Conservation (phyloP, 2,888 invertebrate genomes). For the Atethmia centrago region DNA sequence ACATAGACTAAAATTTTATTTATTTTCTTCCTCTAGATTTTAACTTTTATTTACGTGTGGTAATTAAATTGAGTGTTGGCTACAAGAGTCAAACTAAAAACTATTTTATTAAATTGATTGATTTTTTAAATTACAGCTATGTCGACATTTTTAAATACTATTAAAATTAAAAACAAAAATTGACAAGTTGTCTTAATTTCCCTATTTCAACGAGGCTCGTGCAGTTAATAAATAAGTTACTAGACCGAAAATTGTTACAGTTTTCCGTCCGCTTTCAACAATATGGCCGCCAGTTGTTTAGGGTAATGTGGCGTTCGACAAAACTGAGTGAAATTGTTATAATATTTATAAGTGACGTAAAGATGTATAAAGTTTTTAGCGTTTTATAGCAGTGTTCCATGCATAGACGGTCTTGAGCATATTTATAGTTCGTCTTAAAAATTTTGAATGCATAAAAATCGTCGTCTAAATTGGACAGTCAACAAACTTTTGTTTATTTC, state of each 20-base stretch:
- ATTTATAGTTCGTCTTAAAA: conserved; percentile 85
- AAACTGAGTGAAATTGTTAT: conserved; percentile 89
- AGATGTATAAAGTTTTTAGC: conserved; percentile 88
- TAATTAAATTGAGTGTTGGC: conserved; percentile 57
- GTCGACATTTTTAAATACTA: conserved; percentile 17
- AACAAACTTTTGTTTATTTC: conserved; percentile 91
- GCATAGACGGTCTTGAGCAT: conserved; percentile 83
- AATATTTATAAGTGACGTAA: conserved; percentile 87
- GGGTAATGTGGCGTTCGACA: conserved; percentile 91
- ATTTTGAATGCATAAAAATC: conserved; percentile 85
- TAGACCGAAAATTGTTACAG: conserved; percentile 74
- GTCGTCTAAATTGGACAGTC: conserved; percentile 89
- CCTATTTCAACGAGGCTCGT: conserved; percentile 16
- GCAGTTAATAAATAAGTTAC: conserved; percentile 59
- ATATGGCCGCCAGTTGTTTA: conserved; percentile 91
- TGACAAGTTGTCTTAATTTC: conserved; percentile 17
- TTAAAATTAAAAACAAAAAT: conserved; percentile 44
- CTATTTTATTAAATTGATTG: conserved; percentile 42
- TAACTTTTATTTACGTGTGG: conserved; percentile 45
- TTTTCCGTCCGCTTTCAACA: conserved; percentile 88
- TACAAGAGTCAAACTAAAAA: conserved; percentile 63
- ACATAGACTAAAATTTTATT: conserved; percentile 59
- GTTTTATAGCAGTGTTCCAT: conserved; percentile 89
- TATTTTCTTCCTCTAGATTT: not conserved
- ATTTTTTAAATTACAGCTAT: conserved; percentile 33